A percentile compares a stretch with the other conserved stretches of the same genome.
Conservation (phyloP, 2,797 vertebrate species). For the Acipenser transmontanus region DNA sequence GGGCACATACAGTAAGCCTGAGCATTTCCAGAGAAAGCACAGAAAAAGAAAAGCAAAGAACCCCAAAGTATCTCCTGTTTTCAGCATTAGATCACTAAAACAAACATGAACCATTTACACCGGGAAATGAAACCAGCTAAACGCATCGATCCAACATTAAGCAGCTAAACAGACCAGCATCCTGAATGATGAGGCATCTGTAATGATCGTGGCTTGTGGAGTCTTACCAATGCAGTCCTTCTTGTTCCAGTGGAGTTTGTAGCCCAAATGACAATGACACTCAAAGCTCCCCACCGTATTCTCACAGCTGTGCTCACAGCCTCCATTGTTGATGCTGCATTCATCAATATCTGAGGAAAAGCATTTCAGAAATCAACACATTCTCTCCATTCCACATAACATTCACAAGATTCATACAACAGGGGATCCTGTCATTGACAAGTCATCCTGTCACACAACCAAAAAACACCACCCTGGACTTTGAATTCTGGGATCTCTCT, state of each 20-base stretch:
- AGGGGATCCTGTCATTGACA: too few relatives aligned
- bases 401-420: neutral
- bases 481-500: too few relatives aligned
- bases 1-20: slow-evolving; percentile 5
- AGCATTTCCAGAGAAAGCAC: slow-evolving; percentile 32
- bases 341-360: slow-evolving; percentile 79
- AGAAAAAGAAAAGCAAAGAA: slow-evolving; percentile 53
- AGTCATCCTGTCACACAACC: too few relatives aligned
- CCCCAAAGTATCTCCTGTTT: slow-evolving; percentile 97
- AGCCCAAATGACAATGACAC: slow-evolving; percentile 79
- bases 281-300: slow-evolving; percentile 79
- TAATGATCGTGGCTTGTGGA: too few relatives aligned
- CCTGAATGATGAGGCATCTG: too few relatives aligned
- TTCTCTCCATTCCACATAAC: neutral
- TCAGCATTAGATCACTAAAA: slow-evolving; percentile 25
- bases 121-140: too few relatives aligned
- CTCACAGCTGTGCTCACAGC: slow-evolving; percentile 85
- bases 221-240: slow-evolving; percentile 96
- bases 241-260: slow-evolving; percentile 94
- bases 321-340: slow-evolving; percentile 89
- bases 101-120: too few relatives aligned
- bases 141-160: too few relatives aligned
- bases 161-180: too few relatives aligned
- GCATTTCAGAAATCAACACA: slow-evolving; percentile 13
- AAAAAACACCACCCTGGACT: too few relatives aligned